These are phyloP conservation scores for Brassicogethes aeneus DNA, from an alignment of 2,888 invertebrate genomes.

Conservation along the genomic window DNA sequence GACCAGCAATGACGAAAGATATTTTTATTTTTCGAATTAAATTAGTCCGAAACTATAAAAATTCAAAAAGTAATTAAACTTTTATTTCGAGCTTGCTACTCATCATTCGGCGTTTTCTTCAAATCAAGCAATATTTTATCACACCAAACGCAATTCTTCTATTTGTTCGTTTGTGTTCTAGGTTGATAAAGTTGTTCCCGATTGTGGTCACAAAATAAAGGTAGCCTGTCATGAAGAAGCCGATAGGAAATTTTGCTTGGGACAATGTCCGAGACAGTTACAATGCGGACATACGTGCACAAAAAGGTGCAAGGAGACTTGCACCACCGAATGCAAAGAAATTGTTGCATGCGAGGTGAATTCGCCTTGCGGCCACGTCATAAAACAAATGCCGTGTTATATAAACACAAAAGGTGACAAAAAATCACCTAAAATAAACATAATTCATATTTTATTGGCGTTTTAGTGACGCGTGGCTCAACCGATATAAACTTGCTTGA, in stretches of 20 bases:
- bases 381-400: slow-evolving; percentile 20
- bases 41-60: no score
- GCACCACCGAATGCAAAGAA: slow-evolving; percentile 35
- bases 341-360: slow-evolving; percentile 24
- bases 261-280: slow-evolving; percentile 42
- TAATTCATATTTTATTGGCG: no score
- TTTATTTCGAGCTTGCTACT: no score
- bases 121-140: slow-evolving; percentile 2
- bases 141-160: no score
- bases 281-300: slow-evolving; percentile 46
- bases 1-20: no score
- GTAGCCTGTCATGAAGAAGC: slow-evolving; percentile 38
- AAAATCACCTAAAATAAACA: no score
- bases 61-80: no score
- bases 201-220: slow-evolving; percentile 40
- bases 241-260: slow-evolving; percentile 31
- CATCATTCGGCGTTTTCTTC: slow-evolving; percentile 10
- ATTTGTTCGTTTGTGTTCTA: slow-evolving; percentile 24
- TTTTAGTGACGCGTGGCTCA: not conserved
- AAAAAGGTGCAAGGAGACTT: slow-evolving; percentile 36
- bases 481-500: slow-evolving; percentile 2
- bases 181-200: slow-evolving; percentile 40
- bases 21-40: no score
- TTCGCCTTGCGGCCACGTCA: slow-evolving; percentile 44
- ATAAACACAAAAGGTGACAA: no score